These are phyloP conservation scores for Chiloscyllium punctatum DNA, from an alignment of 2,797 vertebrate genomes.

Conservation along the genomic window DNA sequence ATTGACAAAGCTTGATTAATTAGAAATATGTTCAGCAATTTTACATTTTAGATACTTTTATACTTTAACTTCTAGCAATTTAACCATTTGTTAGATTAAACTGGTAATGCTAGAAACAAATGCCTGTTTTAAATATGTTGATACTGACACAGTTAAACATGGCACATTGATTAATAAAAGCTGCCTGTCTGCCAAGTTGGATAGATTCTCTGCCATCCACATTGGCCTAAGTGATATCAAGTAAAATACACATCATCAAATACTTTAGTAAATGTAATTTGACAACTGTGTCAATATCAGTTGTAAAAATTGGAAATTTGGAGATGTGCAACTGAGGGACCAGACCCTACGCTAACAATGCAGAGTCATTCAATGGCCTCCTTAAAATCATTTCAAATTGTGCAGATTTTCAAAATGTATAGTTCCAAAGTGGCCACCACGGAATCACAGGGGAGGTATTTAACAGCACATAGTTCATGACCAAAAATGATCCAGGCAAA, in stretches of 20 bases:
- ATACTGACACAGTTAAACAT: background rate
- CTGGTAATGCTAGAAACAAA: background rate
- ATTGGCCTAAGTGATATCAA: background rate
- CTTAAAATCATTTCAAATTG: background rate
- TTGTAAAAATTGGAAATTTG: background rate
- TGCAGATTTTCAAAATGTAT: background rate
- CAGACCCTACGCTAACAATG: background rate
- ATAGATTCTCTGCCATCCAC: background rate
- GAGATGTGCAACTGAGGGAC: background rate
- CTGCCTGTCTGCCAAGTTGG: background rate
- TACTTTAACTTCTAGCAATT: background rate
- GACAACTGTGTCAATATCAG: background rate
- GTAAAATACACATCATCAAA: background rate
- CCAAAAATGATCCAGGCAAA: background rate
- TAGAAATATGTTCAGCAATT: background rate
- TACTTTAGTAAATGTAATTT: background rate
- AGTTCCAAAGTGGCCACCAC: background rate
- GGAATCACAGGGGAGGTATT: background rate
- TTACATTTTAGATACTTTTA: background rate
- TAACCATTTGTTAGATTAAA: background rate
- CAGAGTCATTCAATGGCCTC: background rate
- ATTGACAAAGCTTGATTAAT: background rate
- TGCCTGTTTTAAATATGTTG: background rate
- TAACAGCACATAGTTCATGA: background rate
- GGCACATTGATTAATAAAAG: background rate